Evolutionary conservation across 35 echinoderm and acorn worm species (phyloP).

Genomic region (Patiria miniata): DNA sequence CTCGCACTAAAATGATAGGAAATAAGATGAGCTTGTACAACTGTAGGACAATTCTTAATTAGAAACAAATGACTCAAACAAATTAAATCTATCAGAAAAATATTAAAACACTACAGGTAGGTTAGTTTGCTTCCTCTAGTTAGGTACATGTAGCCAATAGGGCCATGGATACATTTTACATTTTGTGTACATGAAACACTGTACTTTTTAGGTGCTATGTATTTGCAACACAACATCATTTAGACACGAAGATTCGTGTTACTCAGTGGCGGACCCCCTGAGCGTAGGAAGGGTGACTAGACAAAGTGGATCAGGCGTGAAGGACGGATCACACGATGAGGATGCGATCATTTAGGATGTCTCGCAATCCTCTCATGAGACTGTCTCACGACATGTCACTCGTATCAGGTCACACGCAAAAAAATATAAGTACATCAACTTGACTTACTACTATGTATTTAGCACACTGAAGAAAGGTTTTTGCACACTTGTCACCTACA

Average conservation of each 20-base stretch:
- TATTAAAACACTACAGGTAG: too few species aligned
- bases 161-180: too few species aligned
- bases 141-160: too few species aligned
- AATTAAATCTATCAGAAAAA: too few species aligned
- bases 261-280: not conserved
- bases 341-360: not conserved
- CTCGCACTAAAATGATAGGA: too few species aligned
- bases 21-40: too few species aligned
- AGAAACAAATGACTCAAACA: too few species aligned
- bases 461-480: not conserved
- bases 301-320: slow-evolving; percentile 19
- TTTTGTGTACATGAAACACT: too few species aligned
- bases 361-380: not conserved
- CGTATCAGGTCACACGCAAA: not conserved
- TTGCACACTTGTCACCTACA: not conserved
- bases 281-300: slow-evolving; percentile 12
- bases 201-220: too few species aligned
- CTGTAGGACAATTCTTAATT: too few species aligned
- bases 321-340: not conserved
- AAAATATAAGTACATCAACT: not conserved
- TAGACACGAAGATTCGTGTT: not conserved
- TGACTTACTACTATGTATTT: not conserved
- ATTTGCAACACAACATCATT: too few species aligned
- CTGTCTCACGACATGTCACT: not conserved
- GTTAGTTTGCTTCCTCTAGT: too few species aligned